A percentile compares a stretch with the other conserved stretches of the same genome.
Conservation (phyloP, 2,113 vertebrate species). For the Pachycephala philippinensis region DNA sequence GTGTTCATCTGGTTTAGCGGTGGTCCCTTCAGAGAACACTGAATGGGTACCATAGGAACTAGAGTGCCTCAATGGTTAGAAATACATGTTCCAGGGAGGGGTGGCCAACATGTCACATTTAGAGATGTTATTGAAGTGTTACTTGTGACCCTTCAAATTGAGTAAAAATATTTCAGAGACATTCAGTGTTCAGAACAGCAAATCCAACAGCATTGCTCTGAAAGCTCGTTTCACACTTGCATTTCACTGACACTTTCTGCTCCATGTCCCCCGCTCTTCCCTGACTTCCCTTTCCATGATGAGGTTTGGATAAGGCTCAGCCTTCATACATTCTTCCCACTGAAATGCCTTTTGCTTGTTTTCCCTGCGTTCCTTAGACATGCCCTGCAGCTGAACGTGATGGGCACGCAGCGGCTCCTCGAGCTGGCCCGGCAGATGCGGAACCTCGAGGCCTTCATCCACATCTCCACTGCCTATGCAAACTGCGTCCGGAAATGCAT, state of each 20-base stretch:
- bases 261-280: not conserved
- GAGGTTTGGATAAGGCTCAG: not conserved
- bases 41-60: not conserved
- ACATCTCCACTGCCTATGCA: conserved; percentile 93
- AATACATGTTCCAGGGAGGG: not conserved
- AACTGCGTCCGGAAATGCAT: conserved; percentile 91
- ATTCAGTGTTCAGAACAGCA: not conserved
- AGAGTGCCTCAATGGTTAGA: not conserved
- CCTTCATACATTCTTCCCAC: not conserved
- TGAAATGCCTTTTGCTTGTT: not conserved
- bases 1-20: not conserved
- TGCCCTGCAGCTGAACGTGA: conserved; percentile 89
- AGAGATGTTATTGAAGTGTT: not conserved
- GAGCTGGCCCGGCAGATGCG: conserved; percentile 87
- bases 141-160: not conserved
- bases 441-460: conserved; percentile 89
- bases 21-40: not conserved
- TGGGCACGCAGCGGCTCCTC: conserved; percentile 88
- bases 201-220: not conserved
- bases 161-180: not conserved
- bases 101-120: not conserved
- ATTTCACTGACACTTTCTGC: not conserved
- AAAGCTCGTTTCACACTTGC: not conserved
- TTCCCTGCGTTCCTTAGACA: conserved; percentile 47
- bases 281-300: not conserved